A percentile compares a stretch with the other conserved stretches of the same genome.
Conservation (phyloP, 2,888 invertebrate species). For the Phaonia tiefii region DNA sequence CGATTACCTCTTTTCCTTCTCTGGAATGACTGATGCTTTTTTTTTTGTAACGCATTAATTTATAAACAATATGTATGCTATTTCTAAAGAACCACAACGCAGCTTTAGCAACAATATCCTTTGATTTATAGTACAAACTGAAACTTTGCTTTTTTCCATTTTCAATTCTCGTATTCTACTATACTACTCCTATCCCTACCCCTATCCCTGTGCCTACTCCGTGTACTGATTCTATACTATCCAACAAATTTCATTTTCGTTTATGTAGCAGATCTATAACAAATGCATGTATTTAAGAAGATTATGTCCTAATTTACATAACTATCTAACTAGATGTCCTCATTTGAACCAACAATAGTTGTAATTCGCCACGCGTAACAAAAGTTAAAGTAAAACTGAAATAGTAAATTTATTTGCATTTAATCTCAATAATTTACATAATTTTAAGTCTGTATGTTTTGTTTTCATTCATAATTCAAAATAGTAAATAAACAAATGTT, state of each 20-base stretch:
- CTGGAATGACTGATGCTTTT: constrained; percentile 28
- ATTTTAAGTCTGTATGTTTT: constrained; percentile 27
- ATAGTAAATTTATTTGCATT: constrained; percentile 49
- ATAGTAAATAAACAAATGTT: constrained; percentile 43
- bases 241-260: too few relatives aligned
- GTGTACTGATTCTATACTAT: too few relatives aligned
- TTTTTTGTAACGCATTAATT: neutral
- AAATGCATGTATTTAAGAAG: neutral
- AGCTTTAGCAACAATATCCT: too few relatives aligned
- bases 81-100: neutral
- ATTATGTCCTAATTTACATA: neutral
- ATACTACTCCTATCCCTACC: too few relatives aligned
- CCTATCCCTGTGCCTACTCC: too few relatives aligned
- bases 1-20: constrained; percentile 33
- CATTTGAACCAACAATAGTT: constrained; percentile 24
- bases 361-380: neutral
- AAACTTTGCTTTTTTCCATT: too few relatives aligned
- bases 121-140: too few relatives aligned
- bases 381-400: neutral
- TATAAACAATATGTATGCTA: neutral
- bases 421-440: constrained; percentile 38
- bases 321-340: constrained; percentile 1
- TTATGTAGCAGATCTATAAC: neutral
- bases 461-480: constrained; percentile 19
- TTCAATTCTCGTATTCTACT: too few relatives aligned